A percentile compares a stretch with the other conserved stretches of the same genome.
These are phyloP conservation scores for Gymnocheta viridis DNA, from an alignment of 2,888 invertebrate species.

Conservation along the genomic window DNA sequence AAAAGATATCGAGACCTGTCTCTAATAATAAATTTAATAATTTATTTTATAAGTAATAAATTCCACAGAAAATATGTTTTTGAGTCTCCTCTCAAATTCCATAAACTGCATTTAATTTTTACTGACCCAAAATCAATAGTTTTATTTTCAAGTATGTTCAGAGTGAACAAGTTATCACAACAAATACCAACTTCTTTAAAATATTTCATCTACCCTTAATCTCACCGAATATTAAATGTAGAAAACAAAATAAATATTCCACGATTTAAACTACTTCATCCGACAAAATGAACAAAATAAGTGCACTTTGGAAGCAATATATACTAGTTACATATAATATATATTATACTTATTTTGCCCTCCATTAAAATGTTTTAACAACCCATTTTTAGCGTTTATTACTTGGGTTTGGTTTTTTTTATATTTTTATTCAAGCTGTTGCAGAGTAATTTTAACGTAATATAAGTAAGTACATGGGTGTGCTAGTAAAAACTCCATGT, in stretches of 20 bases:
- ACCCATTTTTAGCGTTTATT: slow-evolving; percentile 66
- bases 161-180: not conserved
- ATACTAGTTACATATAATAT: not conserved
- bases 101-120: not conserved
- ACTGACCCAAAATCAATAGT: not conserved
- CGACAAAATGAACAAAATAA: slow-evolving; percentile 44
- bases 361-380: slow-evolving; percentile 63
- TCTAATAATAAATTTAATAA: too few relatives aligned
- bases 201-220: slow-evolving; percentile 10
- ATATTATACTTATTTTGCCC: not conserved
- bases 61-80: too few relatives aligned
- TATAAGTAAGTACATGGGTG: not conserved
- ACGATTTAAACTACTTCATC: slow-evolving; percentile 12
- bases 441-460: slow-evolving; percentile 36
- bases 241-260: slow-evolving; percentile 32
- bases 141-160: not conserved
- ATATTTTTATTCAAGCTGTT: slow-evolving; percentile 29
- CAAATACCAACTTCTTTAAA: not conserved
- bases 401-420: slow-evolving; percentile 56
- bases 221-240: not conserved
- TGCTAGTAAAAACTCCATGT: not conserved
- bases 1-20: too few relatives aligned
- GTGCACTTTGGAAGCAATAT: slow-evolving; percentile 37
- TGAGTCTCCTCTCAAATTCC: too few relatives aligned
- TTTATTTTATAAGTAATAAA: too few relatives aligned